phyloP scores from a whole-genome alignment of 2,888 invertebrate species.

The Mythimna albipuncta region DNA sequence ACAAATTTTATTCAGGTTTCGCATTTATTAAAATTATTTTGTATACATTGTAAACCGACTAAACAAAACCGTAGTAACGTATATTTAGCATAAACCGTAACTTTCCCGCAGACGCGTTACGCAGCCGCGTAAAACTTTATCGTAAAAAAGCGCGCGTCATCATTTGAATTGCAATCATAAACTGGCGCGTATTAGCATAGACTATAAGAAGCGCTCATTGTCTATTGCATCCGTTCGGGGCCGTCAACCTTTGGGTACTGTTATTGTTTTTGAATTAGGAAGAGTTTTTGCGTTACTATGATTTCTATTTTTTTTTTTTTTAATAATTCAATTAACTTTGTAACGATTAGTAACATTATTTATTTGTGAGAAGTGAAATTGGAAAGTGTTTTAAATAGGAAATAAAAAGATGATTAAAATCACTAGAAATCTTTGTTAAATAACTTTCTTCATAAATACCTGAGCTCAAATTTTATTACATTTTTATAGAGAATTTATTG shows the following conservation, averaged over 20 bases:
- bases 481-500: not conserved
- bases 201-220: constrained; percentile 70
- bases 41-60: not conserved
- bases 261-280: constrained; percentile 54
- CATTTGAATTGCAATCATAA: constrained; percentile 73
- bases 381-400: not conserved
- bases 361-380: not conserved
- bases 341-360: not conserved
- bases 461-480: no score
- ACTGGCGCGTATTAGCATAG: constrained; percentile 74
- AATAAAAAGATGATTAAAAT: no score
- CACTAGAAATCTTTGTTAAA: not conserved
- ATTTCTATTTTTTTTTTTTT: not conserved
- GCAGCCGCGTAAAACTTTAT: constrained; percentile 60
- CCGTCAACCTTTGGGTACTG: constrained; percentile 69
- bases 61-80: constrained; percentile 10
- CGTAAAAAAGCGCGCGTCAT: constrained; percentile 66
- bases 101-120: constrained; percentile 60
- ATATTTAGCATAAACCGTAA: constrained; percentile 40
- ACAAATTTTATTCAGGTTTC: no score
- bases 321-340: no score
- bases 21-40: no score
- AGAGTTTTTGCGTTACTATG: constrained; percentile 14
- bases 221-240: constrained; percentile 69
- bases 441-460: not conserved